Conservation (phyloP, 2,888 invertebrate species). For the Scaptomyza parva region DNA sequence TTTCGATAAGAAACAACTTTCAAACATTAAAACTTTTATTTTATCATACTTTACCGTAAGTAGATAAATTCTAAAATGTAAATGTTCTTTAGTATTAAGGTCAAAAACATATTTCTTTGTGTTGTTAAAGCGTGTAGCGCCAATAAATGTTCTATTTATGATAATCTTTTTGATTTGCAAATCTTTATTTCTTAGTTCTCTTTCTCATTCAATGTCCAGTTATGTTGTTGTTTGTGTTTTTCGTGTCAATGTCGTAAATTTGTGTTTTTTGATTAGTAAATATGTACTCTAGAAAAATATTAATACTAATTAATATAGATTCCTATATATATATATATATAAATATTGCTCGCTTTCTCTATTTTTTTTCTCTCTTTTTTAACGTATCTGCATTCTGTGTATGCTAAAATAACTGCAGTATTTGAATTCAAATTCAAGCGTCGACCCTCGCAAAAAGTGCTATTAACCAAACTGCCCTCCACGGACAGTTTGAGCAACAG, state of each 20-base stretch:
- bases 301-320: conserved; percentile 7
- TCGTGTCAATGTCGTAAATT: conserved; percentile 25
- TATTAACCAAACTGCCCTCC: conserved; percentile 87
- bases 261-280: conserved; percentile 7
- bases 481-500: conserved; percentile 87
- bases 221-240: not conserved
- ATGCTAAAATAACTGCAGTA: conserved; percentile 61
- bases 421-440: conserved; percentile 85
- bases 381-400: conserved; percentile 54
- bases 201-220: conserved; percentile 15
- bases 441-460: conserved; percentile 85
- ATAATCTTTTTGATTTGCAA: not conserved
- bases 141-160: not conserved
- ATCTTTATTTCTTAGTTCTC: not conserved
- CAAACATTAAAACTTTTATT: not conserved
- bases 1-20: not conserved
- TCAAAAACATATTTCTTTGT: not conserved
- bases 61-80: too few relatives aligned
- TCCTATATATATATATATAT: conserved; percentile 21
- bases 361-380: conserved; percentile 20
- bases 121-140: not conserved
- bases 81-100: not conserved
- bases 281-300: conserved; percentile 8
- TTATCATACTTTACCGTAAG: not conserved
- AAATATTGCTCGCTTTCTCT: conserved; percentile 47